Base-by-base conservation (phyloP, 92 coral and sea anemone genomes). In the Metridium senile region DNA sequence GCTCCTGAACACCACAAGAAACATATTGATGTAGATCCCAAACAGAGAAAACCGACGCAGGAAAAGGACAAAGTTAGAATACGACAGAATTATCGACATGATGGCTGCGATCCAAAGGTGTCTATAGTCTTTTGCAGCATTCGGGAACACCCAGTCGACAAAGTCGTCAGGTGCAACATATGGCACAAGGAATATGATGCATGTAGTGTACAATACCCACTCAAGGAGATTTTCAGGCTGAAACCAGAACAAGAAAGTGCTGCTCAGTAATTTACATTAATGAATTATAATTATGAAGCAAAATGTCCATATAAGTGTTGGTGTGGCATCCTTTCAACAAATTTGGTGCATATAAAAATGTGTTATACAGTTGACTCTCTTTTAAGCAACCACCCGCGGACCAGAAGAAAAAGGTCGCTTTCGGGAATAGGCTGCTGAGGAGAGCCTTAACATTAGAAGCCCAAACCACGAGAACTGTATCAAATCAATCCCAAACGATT, bases 21-120 rank as follows among this genome's bases (percentile, higher is more conserved):
- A 89, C 93, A 89, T 89, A 25, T 90, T 68, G 51, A 89, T 81
- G 74, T 85, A 86, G 29, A 88, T 77, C 22, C 90, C 93, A 71
- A 89, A 51, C 20, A 82, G 20, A 18, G 81, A 87, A 39, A 76
- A 81, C 49, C 94, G 77, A 32, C 98, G 81, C 26, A 93, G 79
- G 49, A 89, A 93, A 51, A 93, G 47, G 34, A 93, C 77, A 63
- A 90, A 74, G 79, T 90, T 89, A 26, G 77, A 74, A 76, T 83
- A 93, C 29, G 90, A 78, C 20, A 90, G 74, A 69, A 90, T 90
- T 26, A 90, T 73, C 6, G 97, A 82, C 49, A 83, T 35, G 17
- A 82, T 64, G 39, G 89, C 94, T 8, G 61, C 51, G 19, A 75
- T 82, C 97, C 94, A 92, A 11, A 90, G 74, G 31, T 59, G 22